Evolutionary conservation across 2,888 invertebrate genomes (phyloP).

Genomic region (Andrena bucephala): DNA sequence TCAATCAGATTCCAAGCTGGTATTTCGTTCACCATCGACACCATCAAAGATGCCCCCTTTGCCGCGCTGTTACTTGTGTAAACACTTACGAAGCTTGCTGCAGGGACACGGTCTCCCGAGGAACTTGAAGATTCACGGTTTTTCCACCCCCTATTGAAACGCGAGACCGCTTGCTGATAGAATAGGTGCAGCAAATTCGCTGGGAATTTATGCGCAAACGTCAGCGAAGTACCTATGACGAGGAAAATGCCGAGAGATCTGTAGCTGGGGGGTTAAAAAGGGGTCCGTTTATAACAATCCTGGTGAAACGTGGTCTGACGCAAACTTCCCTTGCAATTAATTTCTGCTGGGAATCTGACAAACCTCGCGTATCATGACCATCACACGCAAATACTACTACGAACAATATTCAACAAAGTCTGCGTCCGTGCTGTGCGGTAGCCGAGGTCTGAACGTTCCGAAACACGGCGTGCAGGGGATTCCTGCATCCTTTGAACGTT

Average conservation of each 20-base stretch:
- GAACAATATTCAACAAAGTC: not conserved
- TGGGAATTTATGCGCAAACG: not conserved
- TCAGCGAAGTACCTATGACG: not conserved
- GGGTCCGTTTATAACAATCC: not conserved
- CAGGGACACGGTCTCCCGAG: too few relatives aligned
- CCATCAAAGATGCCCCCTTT: not conserved
- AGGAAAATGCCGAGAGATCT: not conserved
- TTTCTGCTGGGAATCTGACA: not conserved
- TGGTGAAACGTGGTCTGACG: not conserved
- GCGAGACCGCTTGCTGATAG: not conserved
- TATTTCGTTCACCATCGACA: not conserved
- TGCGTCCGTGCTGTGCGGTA: not conserved
- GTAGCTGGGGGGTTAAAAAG: not conserved
- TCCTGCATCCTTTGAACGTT: not conserved
- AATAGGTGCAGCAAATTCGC: not conserved
- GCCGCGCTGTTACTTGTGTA: not conserved
- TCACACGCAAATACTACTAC: not conserved
- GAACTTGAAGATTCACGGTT: not conserved
- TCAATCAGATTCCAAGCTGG: conserved; percentile 3
- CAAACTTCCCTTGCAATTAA: not conserved
- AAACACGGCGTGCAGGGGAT: not conserved
- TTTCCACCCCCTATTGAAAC: not conserved
- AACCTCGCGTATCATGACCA: conserved; percentile 1
- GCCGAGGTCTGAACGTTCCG: not conserved
- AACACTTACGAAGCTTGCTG: not conserved